Evolutionary conservation across 53 echinoderm and acorn worm species (phyloP).

Genomic region (Pentamera pediparva): DNA sequence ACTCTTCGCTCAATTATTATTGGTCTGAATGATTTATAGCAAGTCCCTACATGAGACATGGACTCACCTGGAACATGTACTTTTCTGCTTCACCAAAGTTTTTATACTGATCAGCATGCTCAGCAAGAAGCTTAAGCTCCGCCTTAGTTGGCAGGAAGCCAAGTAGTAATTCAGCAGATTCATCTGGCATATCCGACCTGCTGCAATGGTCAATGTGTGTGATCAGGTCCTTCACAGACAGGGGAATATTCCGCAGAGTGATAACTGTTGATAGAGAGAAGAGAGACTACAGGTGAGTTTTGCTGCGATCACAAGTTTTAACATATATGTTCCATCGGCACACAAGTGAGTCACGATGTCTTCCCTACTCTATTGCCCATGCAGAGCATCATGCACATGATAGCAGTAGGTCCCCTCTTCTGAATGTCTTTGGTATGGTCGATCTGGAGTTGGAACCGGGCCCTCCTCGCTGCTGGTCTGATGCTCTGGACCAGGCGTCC

Average conservation of each 20-base stretch:
- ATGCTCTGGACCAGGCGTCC: too few species aligned
- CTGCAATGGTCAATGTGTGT: constrained; percentile 65
- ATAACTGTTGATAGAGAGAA: constrained; percentile 41
- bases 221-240: constrained; percentile 52
- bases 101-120: constrained; percentile 73
- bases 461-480: too few species aligned
- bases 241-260: constrained; percentile 55
- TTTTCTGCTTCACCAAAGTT: constrained; percentile 80
- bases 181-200: constrained; percentile 54
- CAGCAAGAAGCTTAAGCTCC: constrained; percentile 71
- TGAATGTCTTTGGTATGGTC: too few species aligned
- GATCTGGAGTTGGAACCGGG: too few species aligned
- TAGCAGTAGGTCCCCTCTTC: too few species aligned
- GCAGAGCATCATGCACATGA: too few species aligned
- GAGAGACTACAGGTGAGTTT: not conserved
- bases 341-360: too few species aligned
- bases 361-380: too few species aligned
- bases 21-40: not conserved
- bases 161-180: constrained; percentile 74
- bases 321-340: not conserved
- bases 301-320: not conserved
- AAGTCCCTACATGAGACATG: too few species aligned
- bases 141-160: constrained; percentile 74
- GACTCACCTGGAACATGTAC: constrained; percentile 79
- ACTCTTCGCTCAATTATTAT: too few species aligned